These are phyloP conservation scores for Eupsilia transversa DNA, from an alignment of 2,888 invertebrate species.

Conservation along the genomic window DNA sequence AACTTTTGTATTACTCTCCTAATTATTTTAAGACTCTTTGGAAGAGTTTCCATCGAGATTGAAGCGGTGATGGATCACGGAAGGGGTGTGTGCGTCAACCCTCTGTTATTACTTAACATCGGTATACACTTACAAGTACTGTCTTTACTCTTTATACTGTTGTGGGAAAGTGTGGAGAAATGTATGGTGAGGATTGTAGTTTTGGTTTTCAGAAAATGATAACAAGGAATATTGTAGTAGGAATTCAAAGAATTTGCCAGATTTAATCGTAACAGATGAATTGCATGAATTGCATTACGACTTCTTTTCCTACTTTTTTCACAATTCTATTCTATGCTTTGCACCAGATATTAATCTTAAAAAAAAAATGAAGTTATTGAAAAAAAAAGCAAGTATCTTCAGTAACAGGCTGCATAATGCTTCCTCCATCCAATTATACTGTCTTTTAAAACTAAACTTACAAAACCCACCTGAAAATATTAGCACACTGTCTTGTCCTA, in stretches of 20 bases:
- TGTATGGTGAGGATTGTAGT: background rate
- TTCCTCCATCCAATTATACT: background rate
- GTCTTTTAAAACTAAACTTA: background rate
- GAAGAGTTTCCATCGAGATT: conserved; percentile 71
- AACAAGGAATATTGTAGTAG: no score
- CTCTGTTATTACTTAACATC: conserved; percentile 63
- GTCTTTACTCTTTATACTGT: conserved; percentile 31
- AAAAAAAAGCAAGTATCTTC: background rate
- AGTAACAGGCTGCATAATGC: background rate
- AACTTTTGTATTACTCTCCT: conserved; percentile 63
- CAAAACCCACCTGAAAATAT: background rate
- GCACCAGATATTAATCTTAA: background rate
- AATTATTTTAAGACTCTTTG: conserved; percentile 64
- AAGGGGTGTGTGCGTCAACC: conserved; percentile 71
- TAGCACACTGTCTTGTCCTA: background rate
- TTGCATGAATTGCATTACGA: background rate
- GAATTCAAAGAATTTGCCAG: background rate
- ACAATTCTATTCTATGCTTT: background rate
- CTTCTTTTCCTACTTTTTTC: background rate
- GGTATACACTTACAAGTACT: conserved; percentile 60
- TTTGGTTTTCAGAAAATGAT: background rate
- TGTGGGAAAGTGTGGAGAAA: conserved; percentile 4
- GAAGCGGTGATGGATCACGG: conserved; percentile 80
- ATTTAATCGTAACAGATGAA: background rate
- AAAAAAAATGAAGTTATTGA: no score